These are phyloP conservation scores for Campylomormyrus numenius DNA, from an alignment of 2,113 vertebrate species.

Conservation along the genomic window DNA sequence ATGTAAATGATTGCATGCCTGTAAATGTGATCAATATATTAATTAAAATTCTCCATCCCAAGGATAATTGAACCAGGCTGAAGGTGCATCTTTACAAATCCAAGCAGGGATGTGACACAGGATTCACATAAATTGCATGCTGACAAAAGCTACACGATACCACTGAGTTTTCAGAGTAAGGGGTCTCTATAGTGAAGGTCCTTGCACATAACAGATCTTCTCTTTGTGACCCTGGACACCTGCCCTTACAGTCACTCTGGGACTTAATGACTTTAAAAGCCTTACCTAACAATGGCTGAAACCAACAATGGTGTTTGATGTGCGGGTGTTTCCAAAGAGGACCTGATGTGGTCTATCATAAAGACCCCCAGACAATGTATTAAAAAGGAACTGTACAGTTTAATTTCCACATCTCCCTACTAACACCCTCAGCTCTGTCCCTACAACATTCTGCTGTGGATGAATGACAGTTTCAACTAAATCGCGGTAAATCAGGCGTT, in stretches of 20 bases:
- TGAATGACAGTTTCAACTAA: not conserved
- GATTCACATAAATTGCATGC: not conserved
- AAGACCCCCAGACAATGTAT: not conserved
- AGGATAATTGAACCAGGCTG: not conserved
- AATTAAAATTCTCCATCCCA: not conserved
- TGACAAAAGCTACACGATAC: not conserved
- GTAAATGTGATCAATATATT: not conserved
- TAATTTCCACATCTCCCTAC: not conserved
- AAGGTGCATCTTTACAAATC: not conserved
- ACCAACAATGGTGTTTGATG: not conserved
- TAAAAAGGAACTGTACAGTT: not conserved
- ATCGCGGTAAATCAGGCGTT: not conserved
- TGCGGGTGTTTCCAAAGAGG: not conserved
- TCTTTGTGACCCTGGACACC: not conserved
- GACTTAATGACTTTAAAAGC: slow-evolving; percentile 12
- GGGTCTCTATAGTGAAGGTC: not conserved
- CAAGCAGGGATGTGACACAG: not conserved
- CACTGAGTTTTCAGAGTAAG: not conserved
- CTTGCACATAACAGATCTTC: not conserved
- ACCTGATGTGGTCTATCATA: not conserved
- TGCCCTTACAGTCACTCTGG: not conserved
- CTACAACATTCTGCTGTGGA: not conserved
- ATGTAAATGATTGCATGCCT: not conserved
- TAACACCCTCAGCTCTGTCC: not conserved
- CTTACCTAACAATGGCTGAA: not conserved